These are phyloP conservation scores for Tetraodon nigroviridis DNA, from an alignment of 2,113 vertebrate species.

Conservation along the genomic window DNA sequence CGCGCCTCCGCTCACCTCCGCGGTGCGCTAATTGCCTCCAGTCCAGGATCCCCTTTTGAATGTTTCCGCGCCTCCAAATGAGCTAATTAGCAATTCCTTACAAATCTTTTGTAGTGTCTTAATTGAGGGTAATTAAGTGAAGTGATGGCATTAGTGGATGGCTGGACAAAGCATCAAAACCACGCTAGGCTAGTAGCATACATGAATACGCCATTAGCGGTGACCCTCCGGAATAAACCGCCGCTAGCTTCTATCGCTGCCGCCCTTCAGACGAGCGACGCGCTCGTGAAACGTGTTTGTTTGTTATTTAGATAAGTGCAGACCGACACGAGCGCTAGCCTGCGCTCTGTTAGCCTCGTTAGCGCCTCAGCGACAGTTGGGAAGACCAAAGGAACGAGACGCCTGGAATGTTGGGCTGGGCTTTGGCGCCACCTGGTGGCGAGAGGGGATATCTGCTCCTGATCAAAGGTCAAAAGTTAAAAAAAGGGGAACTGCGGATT, in stretches of 20 bases:
- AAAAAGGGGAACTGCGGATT: too few relatives aligned
- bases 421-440: too few relatives aligned
- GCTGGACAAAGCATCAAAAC: slow-evolving; percentile 69
- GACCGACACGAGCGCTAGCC: slow-evolving; percentile 17
- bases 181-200: slow-evolving; percentile 43
- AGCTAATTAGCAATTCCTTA: slow-evolving; percentile 76
- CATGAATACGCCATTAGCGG: slow-evolving; percentile 67
- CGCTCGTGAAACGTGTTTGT: slow-evolving; percentile 48
- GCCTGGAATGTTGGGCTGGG: too few relatives aligned
- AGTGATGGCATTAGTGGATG: slow-evolving; percentile 68
- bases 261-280: slow-evolving; percentile 47
- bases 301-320: slow-evolving; percentile 66
- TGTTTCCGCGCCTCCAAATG: slow-evolving; percentile 64
- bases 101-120: slow-evolving; percentile 69
- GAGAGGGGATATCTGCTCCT: too few relatives aligned
- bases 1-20: too few relatives aligned
- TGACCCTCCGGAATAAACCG: slow-evolving; percentile 55
- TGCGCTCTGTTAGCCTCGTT: slow-evolving; percentile 11
- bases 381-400: too few relatives aligned
- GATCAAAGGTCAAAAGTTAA: too few relatives aligned
- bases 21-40: slow-evolving; percentile 65
- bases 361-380: too few relatives aligned
- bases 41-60: slow-evolving; percentile 58
- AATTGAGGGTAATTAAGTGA: slow-evolving; percentile 75
- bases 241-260: slow-evolving; percentile 40